Evolutionary conservation across 2,113 vertebrate genomes (phyloP).

Genomic region (Platycercus adscitus): DNA sequence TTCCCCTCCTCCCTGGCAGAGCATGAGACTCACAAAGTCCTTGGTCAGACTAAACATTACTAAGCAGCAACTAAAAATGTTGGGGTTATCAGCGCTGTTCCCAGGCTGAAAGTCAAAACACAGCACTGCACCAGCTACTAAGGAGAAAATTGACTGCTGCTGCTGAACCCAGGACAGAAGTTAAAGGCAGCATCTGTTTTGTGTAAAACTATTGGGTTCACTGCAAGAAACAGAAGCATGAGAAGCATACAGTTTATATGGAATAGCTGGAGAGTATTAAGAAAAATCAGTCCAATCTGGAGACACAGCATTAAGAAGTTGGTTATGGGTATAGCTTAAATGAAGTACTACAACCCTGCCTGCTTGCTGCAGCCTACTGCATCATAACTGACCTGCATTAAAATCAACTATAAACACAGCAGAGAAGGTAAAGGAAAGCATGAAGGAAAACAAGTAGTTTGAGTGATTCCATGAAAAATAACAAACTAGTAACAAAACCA

Average conservation of each 20-base stretch:
- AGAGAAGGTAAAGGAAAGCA: not conserved
- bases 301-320: not conserved
- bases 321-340: not conserved
- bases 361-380: not conserved
- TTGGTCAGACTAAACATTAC: no score
- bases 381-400: not conserved
- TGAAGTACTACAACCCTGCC: not conserved
- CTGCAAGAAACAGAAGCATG: not conserved
- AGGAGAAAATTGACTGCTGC: no score
- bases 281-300: not conserved
- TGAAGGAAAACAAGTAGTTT: not conserved
- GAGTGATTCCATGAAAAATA: not conserved
- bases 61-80: no score
- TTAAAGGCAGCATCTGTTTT: not conserved
- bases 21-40: no score
- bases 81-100: no score
- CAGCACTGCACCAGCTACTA: no score
- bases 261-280: not conserved
- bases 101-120: no score
- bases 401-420: not conserved
- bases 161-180: not conserved
- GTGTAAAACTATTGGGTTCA: not conserved
- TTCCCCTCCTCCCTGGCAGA: no score
- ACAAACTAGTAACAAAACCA: not conserved
- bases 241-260: not conserved